Conservation (phyloP, 2,113 vertebrate genomes). For the Arenaria interpres region DNA sequence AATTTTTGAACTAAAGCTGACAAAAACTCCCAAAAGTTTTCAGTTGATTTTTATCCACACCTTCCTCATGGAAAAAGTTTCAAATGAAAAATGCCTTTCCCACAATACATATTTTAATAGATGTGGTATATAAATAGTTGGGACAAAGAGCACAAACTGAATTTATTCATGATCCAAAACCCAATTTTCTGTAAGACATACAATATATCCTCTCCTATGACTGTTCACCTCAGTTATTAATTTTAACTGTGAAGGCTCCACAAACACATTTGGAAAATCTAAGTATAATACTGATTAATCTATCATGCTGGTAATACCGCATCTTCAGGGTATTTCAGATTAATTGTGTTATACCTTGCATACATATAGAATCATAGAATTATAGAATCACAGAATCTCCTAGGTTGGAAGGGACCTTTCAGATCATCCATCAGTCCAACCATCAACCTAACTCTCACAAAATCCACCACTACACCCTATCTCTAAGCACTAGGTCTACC, state of each 20-base stretch:
- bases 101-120: neutral
- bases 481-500: too few species aligned
- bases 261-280: neutral
- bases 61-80: neutral
- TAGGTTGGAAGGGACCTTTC: too few species aligned
- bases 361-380: neutral
- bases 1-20: neutral
- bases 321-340: neutral
- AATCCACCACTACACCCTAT: too few species aligned
- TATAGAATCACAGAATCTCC: too few species aligned
- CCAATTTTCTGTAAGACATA: neutral
- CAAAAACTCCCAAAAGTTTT: neutral
- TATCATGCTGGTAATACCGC: neutral
- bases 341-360: neutral
- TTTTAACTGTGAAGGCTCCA: neutral
- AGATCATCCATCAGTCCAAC: too few species aligned
- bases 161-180: neutral
- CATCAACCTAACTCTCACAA: too few species aligned
- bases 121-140: neutral
- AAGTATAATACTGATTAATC: neutral
- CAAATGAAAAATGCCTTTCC: neutral
- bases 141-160: neutral
- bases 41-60: neutral
- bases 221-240: neutral
- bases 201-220: neutral